Conservation (phyloP, 2,888 invertebrate genomes). For the Parthenolecanium corni region DNA sequence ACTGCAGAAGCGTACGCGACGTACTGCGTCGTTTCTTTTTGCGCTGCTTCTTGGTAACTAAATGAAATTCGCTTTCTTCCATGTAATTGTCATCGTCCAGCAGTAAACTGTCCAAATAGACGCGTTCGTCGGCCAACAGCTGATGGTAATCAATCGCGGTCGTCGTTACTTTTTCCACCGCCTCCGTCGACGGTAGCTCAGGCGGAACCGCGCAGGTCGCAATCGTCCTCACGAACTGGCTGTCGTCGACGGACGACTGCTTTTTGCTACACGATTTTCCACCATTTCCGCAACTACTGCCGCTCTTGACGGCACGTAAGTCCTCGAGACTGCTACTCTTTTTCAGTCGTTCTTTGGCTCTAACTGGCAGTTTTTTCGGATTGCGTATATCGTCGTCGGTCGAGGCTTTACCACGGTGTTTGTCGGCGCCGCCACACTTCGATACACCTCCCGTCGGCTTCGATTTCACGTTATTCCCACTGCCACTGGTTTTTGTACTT, state of each 20-base stretch:
- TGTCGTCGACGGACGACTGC: conserved; percentile 24
- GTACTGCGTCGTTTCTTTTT: conserved; percentile 54
- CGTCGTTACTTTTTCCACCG: neutral
- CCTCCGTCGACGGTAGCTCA: neutral
- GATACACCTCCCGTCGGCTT: conserved; percentile 2
- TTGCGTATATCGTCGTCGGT: conserved; percentile 23
- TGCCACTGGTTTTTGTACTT: neutral
- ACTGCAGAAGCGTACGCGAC: conserved; percentile 16
- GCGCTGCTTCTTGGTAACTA: conserved; percentile 71
- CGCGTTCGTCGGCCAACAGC: neutral
- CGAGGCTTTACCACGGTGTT: conserved; percentile 1
- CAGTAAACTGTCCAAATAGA: conserved; percentile 2
- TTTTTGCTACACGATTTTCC: conserved; percentile 13
- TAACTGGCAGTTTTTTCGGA: neutral
- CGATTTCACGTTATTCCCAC: neutral
- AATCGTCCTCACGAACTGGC: neutral
- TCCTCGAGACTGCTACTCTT: conserved; percentile 23
- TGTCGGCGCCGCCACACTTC: neutral
- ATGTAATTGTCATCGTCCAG: conserved; percentile 18
- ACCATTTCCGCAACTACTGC: neutral
- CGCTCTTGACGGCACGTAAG: neutral
- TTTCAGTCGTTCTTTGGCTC: conserved; percentile 17
- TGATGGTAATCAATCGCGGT: neutral
- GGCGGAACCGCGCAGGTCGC: neutral
- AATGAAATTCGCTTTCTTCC: conserved; percentile 52